Conservation (phyloP, 2,888 invertebrate species). For the Penaeus monodon region DNA sequence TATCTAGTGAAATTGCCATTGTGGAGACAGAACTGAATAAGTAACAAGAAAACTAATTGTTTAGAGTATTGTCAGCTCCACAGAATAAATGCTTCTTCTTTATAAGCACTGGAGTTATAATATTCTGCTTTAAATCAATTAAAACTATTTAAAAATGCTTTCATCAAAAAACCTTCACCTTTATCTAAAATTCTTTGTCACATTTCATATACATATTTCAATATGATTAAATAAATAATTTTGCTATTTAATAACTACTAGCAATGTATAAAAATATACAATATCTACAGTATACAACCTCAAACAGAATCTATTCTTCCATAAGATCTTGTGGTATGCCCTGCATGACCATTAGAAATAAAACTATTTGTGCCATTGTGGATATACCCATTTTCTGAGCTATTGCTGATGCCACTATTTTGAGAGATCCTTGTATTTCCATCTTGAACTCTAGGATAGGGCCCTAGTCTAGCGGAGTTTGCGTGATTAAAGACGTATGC, state of each 20-base stretch:
- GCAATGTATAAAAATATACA: slow-evolving; percentile 32
- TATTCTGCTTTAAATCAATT: too few relatives aligned
- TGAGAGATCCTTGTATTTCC: slow-evolving; percentile 16
- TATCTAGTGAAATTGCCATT: too few relatives aligned
- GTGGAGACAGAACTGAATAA: too few relatives aligned
- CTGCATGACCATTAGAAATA: not conserved
- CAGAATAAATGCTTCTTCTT: too few relatives aligned
- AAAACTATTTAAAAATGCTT: too few relatives aligned
- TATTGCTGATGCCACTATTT: not conserved
- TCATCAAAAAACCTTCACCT: too few relatives aligned
- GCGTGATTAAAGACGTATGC: slow-evolving; percentile 48
- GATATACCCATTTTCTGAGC: not conserved
- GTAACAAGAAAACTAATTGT: too few relatives aligned
- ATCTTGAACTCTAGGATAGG: slow-evolving; percentile 42
- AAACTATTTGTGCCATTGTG: slow-evolving; percentile 2
- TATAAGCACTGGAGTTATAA: too few relatives aligned
- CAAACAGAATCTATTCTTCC: slow-evolving; percentile 34
- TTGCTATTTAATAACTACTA: not conserved
- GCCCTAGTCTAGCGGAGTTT: slow-evolving; percentile 30
- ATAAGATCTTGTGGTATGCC: slow-evolving; percentile 15
- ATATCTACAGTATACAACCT: slow-evolving; percentile 4
- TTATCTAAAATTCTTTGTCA: too few relatives aligned
- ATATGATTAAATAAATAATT: too few relatives aligned
- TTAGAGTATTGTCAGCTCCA: too few relatives aligned
- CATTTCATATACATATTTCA: too few relatives aligned